Base-by-base conservation (phyloP, 2,797 vertebrate genomes). In the Xenops minutus region DNA sequence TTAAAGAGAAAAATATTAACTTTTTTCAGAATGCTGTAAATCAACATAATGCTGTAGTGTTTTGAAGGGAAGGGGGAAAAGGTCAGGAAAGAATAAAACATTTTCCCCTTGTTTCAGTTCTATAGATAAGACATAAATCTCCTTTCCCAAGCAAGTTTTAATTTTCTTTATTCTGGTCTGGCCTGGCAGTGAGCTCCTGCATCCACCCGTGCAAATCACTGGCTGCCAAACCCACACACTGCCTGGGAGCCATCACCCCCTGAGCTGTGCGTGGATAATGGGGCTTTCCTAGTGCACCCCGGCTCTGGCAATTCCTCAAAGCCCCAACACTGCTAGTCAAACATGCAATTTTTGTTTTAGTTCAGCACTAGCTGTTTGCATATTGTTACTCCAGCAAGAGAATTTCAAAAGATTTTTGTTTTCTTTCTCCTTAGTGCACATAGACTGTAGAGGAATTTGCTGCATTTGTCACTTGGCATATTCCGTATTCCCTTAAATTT, bases 1-100 rank as follows among this genome's bases (percentile, higher is more conserved):
- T 97, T 76, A 79, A 91, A 91, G 88, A 92, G 78, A 52, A 93
- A 97, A 89, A 76, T 39, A 74, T 5, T 6, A 36, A 7, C 4
- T 30, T 82, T 93, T 93, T 87, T 51, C 43, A 62, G 61, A 93
- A 69, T 62, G 36, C 43, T 94, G 14, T 55, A 80, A 85, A 82
- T 80, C 58, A 85, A 44, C 22, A 39, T 30, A 41, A 62, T 34
- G 27, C 12, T 71, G 26, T 6, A 66, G 32, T 43, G 13, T 63
- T 95, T 71, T 72, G 73, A 86, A 89, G 73, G 62, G 29, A 67
- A 83, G 19, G 7, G 20, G 14, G 7, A 3, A 88, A 87, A 62
- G 41, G 54, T 62, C 73, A 89, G 66, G 8, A 74, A 86, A 94
- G 14, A 90, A 59, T 58, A 72, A 68, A 92, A 68, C 14, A 62